Evolutionary conservation across 2,797 vertebrate species (phyloP).

Genomic region (Selene dorsalis): DNA sequence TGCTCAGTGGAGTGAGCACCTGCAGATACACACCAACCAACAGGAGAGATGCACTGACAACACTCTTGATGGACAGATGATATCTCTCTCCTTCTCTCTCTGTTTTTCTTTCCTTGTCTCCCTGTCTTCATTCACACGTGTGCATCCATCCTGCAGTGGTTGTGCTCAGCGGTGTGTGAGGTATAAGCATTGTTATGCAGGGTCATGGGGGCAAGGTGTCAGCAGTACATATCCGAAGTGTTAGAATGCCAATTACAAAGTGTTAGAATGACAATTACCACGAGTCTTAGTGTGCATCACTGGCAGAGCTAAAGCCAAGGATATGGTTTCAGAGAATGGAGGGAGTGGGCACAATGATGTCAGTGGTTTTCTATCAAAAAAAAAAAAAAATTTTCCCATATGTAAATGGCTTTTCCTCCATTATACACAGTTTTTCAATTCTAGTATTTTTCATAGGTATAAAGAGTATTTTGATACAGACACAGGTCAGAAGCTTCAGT

Average conservation of each 20-base stretch:
- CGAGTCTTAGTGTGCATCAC: conserved; percentile 44
- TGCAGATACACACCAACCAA: conserved; percentile 45
- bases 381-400: background rate
- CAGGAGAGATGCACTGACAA: conserved; percentile 62
- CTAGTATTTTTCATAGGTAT: background rate
- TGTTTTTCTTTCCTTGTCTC: conserved; percentile 19
- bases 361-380: background rate
- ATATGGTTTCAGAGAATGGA: conserved; percentile 12
- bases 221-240: conserved; percentile 66
- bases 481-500: background rate
- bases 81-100: conserved; percentile 50
- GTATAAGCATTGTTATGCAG: conserved; percentile 56
- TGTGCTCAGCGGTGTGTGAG: conserved; percentile 67
- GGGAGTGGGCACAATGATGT: background rate
- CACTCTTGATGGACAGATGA: conserved; percentile 67
- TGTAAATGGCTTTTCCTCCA: background rate
- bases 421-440: background rate
- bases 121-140: conserved; percentile 3
- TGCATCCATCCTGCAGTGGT: conserved; percentile 19
- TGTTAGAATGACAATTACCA: conserved; percentile 66
- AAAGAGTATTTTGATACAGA: background rate
- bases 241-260: conserved; percentile 72
- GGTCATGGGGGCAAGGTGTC: conserved; percentile 63
- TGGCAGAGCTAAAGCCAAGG: conserved; percentile 18
- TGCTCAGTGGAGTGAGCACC: conserved; percentile 73